phyloP scores from a whole-genome alignment of 2,113 vertebrate genomes.

The Rana temporaria region DNA sequence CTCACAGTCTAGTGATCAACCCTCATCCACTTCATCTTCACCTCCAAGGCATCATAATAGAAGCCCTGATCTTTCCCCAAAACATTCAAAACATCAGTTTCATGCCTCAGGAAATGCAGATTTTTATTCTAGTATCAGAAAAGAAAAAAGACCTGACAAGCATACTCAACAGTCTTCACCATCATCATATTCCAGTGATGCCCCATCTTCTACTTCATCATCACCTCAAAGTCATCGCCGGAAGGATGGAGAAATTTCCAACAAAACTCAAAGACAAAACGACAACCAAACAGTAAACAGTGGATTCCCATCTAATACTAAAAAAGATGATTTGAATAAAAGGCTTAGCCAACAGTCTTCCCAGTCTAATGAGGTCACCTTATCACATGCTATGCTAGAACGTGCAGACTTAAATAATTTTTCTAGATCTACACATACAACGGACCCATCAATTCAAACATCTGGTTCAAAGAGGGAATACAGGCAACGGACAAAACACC shows the following conservation, averaged over 20 bases:
- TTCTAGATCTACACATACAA: neutral
- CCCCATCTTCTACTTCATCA: constrained; percentile 4
- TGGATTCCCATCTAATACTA: neutral
- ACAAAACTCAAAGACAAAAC: constrained; percentile 6
- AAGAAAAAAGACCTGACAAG: neutral
- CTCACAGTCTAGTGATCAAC: too few species aligned
- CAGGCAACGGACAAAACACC: neutral
- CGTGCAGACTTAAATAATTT: neutral
- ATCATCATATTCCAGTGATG: constrained; percentile 13
- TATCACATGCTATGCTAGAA: neutral
- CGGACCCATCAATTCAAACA: neutral
- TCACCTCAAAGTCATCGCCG: neutral
- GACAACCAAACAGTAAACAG: neutral
- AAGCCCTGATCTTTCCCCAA: neutral
- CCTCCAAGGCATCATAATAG: constrained; percentile 10
- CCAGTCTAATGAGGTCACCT: neutral
- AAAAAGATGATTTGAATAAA: constrained; percentile 6
- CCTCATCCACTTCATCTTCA: neutral
- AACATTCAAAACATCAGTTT: neutral
- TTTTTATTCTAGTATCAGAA: neutral
- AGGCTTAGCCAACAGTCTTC: neutral
- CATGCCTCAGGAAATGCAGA: neutral
- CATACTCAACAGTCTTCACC: neutral
- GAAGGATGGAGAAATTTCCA: neutral
- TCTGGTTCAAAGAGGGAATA: neutral